Base-by-base conservation (phyloP, 2,888 invertebrate genomes). In the Diaphora mendica region DNA sequence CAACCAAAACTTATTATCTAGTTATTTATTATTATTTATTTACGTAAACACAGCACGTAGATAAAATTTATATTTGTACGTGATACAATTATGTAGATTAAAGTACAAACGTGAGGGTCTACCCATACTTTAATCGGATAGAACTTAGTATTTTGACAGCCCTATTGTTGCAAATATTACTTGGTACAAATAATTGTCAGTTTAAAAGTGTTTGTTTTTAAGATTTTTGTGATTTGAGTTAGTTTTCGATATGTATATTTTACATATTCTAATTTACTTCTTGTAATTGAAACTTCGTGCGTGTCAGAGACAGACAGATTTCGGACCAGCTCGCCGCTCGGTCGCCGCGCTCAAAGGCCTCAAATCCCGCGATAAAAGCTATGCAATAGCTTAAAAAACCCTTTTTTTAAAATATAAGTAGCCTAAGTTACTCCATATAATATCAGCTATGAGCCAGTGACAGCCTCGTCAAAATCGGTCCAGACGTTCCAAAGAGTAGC, bases 81-180 rank as follows among this genome's bases (percentile, higher is more conserved):
- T 91, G 92, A 88, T 85, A 84, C 88, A 89, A 91, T 91, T 92
- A 92, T 92, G 90, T 87, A 91, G 91, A 92, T 91, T 87, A 85
- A 84, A 82, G 80, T 84, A 77, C 82, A 82, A 79, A 90, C 90
- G 90, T 89, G 91, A 84, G 82, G 84, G 80, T 79, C 87, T 86
- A 85, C 86, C 83, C 85, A 82, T 89, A 88, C 89, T 91, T 90
- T 90, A 90, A 90, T 89, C 88, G 87, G 88, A 85, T 85, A 76
- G 80, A 88, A 85, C 73, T 84, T 82, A 80, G 74, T 81, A 68
- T 78, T 74, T 78, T 79, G 76, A 81, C 76, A 84, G 74, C 59
- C 69, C 81, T 84, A 86, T 85, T 85, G 82, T 86, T 76, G 69
- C 69, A 75, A 75, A 73, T 75, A 59, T 11, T 42, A 48, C 44